These are phyloP conservation scores for Diachasmimorpha longicaudata DNA, from an alignment of 1,140 invertebrate species.

Conservation along the genomic window DNA sequence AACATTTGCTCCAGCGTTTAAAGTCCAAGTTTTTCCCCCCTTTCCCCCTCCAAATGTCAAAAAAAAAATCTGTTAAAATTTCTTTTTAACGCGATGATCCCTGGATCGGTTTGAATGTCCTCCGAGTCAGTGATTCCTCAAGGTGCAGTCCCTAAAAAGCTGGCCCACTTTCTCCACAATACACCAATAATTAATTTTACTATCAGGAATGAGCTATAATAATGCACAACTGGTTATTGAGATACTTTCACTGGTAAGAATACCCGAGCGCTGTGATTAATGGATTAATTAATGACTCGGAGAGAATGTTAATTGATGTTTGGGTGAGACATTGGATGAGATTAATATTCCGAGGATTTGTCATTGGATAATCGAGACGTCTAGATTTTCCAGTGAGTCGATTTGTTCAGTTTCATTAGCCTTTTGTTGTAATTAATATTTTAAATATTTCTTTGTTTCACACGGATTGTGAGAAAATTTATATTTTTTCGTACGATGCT, in stretches of 20 bases:
- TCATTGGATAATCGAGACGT: not conserved
- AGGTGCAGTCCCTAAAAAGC: not conserved
- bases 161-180: not conserved
- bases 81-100: no score
- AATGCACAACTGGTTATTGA: not conserved
- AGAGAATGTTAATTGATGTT: not conserved
- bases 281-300: not conserved
- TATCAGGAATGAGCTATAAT: not conserved
- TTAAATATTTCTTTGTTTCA: not conserved
- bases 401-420: not conserved
- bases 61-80: not conserved
- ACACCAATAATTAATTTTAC: not conserved
- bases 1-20: not conserved
- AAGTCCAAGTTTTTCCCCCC: no score
- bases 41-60: no score
- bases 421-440: not conserved
- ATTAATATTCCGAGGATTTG: not conserved
- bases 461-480: slow-evolving; percentile 1
- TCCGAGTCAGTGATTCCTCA: not conserved
- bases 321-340: not conserved
- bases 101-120: no score
- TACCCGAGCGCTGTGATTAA: not conserved
- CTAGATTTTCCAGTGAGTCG: not conserved
- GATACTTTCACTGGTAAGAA: not conserved
- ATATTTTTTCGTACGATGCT: not conserved